Conservation (phyloP, 2,797 vertebrate species). For the Chromobotia macracanthus region DNA sequence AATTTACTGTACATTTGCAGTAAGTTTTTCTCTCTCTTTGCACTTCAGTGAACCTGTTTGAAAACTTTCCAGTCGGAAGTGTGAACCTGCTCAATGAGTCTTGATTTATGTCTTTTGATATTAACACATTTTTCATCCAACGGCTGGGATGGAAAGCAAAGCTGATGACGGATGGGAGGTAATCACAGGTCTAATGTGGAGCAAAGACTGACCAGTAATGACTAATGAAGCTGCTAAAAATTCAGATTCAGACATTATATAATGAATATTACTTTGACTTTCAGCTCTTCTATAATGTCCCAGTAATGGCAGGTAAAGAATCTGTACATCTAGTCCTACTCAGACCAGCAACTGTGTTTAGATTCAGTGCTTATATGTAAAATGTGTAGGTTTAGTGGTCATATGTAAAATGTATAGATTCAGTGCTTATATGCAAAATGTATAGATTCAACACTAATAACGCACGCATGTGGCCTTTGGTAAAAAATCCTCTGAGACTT, state of each 20-base stretch:
- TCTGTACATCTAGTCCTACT: background rate
- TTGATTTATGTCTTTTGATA: slow-evolving; percentile 65
- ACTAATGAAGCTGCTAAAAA: slow-evolving; percentile 60
- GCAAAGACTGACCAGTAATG: slow-evolving; percentile 55
- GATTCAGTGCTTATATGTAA: too few species aligned
- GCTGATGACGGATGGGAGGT: slow-evolving; percentile 62
- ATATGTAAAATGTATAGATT: too few species aligned
- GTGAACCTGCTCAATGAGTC: slow-evolving; percentile 54
- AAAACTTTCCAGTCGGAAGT: slow-evolving; percentile 47
- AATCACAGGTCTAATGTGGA: slow-evolving; percentile 63
- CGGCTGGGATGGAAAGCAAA: slow-evolving; percentile 50
- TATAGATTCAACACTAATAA: slow-evolving; percentile 54
- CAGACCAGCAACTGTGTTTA: background rate
- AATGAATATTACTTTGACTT: slow-evolving; percentile 57
- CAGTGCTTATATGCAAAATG: slow-evolving; percentile 56
- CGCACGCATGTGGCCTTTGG: slow-evolving; percentile 66
- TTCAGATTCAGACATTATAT: slow-evolving; percentile 53
- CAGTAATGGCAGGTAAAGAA: slow-evolving; percentile 24
- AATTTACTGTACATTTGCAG: background rate
- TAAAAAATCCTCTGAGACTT: slow-evolving; percentile 69
- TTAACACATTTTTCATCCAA: slow-evolving; percentile 61
- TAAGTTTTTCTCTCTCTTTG: slow-evolving; percentile 16
- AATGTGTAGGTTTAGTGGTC: too few species aligned
- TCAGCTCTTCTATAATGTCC: slow-evolving; percentile 46
- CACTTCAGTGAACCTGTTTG: slow-evolving; percentile 24